These are phyloP conservation scores for Psittacus erithacus DNA, from an alignment of 2,113 vertebrate genomes.

Conservation along the genomic window DNA sequence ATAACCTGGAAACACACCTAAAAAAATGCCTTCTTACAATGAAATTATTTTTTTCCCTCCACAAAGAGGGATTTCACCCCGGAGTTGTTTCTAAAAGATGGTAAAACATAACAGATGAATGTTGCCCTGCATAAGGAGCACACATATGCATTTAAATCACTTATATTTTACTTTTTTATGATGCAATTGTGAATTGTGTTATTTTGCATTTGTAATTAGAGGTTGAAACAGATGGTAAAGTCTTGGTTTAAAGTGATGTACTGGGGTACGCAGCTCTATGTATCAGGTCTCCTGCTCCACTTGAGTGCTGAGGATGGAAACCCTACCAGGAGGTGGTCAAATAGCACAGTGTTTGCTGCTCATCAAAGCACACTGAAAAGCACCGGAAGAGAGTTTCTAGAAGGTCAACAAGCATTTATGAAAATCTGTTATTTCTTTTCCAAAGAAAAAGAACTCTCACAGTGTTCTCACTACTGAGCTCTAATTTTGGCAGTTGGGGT, in stretches of 20 bases:
- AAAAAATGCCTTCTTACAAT: background rate
- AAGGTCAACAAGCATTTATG: background rate
- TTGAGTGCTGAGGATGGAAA: background rate
- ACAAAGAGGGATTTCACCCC: slow-evolving; percentile 40
- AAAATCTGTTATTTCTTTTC: background rate
- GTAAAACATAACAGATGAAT: slow-evolving; percentile 62
- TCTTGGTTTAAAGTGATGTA: slow-evolving; percentile 36
- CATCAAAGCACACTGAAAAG: background rate
- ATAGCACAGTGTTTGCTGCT: background rate
- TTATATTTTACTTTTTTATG: slow-evolving; percentile 73
- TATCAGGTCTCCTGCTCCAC: background rate
- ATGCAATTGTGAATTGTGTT: slow-evolving; percentile 71
- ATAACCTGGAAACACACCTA: background rate
- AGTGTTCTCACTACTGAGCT: fast-evolving
- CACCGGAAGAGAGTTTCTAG: background rate
- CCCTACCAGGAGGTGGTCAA: background rate
- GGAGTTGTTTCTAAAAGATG: slow-evolving; percentile 39
- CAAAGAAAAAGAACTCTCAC: background rate
- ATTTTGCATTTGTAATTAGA: slow-evolving; percentile 75
- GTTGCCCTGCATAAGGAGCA: slow-evolving; percentile 61
- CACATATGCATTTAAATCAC: slow-evolving; percentile 71
- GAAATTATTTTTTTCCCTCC: slow-evolving; percentile 17
- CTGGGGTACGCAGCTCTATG: background rate
- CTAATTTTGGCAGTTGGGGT: background rate
- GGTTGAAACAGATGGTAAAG: slow-evolving; percentile 70